Evolutionary conservation across 2,888 invertebrate species (phyloP), one percentile per base, ranked within the genome.

Genomic region (Parnassius orleans): DNA sequence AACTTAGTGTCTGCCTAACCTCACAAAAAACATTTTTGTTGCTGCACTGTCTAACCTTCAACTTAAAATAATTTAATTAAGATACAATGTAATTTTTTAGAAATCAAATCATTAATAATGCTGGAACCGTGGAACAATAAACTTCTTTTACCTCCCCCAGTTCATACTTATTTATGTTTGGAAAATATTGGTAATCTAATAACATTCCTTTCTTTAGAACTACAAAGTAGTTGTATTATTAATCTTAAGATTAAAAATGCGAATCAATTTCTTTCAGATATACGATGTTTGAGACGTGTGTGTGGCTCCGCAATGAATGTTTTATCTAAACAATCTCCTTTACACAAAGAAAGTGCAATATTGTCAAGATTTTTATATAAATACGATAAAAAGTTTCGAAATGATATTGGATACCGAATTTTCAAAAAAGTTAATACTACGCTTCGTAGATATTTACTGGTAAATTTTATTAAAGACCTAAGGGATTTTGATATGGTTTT

Each of bases 361-460:
- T 76, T 93, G 2, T 93, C 93, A 53, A 86, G 93, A 69, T 82
- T 93, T 69, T 75, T 93, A 41, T 94, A 94, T 69, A 92, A 93
- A 69, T 93, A 91, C 81, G 93, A 93, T 68, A 90, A 86, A 63
- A 93, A 93, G 75, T 93, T 93, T 70, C 84, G 93, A 14, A 90
- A 83, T 67, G 93, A 93, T 67, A 93, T 93, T 63, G 93, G 93
- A 0, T 87, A 92, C 53, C 90, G 90, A 68, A 83, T 86, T 67
- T 89, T 93, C 66, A 92, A 87, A 68, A 93, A 93, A 79, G 84
- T 92, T 0, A 92, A 93, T 65, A 83, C 88, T 64, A 89, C 92
- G 2, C 69, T 94, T 33, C 80, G 86, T 9, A 93, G 87, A 73
- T 93, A 93, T 75, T 78, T 93, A 48, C 72, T 75, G 44, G 65